Evolutionary conservation across 1,140 invertebrate species (phyloP).

Genomic region (Meloidogyne exigua): DNA sequence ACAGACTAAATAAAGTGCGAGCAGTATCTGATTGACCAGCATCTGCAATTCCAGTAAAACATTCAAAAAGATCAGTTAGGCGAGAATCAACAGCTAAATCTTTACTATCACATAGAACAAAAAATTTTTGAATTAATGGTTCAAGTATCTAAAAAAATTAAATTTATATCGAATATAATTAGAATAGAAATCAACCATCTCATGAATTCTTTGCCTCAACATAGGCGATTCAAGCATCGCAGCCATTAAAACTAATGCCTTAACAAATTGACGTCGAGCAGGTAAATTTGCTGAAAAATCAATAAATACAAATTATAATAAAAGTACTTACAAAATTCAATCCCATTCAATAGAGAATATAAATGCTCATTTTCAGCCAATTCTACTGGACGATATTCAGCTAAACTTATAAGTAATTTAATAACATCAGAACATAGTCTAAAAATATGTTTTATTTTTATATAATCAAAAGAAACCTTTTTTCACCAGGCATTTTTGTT

Average conservation of each 20-base stretch:
- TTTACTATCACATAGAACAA: background rate
- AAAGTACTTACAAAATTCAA: slow-evolving; percentile 24
- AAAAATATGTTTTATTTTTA: background rate
- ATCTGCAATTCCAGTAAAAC: slow-evolving; percentile 35
- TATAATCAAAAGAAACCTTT: slow-evolving; percentile 10
- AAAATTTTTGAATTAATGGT: slow-evolving; percentile 21
- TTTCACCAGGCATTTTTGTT: slow-evolving; percentile 33
- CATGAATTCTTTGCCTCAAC: slow-evolving; percentile 19
- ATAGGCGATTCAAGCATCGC: slow-evolving; percentile 10
- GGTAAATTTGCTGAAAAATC: slow-evolving; percentile 31
- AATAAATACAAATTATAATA: background rate
- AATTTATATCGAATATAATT: background rate
- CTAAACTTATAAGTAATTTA: slow-evolving; percentile 26
- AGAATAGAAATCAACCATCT: slow-evolving; percentile 19
- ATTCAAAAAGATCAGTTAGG: slow-evolving; percentile 28
- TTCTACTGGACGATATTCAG: slow-evolving; percentile 27
- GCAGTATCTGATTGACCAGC: slow-evolving; percentile 32
- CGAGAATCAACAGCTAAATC: slow-evolving; percentile 17
- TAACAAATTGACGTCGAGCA: slow-evolving; percentile 26
- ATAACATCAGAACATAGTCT: slow-evolving; percentile 30
- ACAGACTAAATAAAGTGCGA: slow-evolving; percentile 4
- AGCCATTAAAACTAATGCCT: slow-evolving; percentile 27
- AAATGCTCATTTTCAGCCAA: slow-evolving; percentile 32
- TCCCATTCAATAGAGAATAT: slow-evolving; percentile 11
- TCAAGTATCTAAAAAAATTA: slow-evolving; percentile 32